Evolutionary conservation across 30 jellyfish, hydroid and myxozoan species (phyloP).

Genomic region (Aurelia sp.): DNA sequence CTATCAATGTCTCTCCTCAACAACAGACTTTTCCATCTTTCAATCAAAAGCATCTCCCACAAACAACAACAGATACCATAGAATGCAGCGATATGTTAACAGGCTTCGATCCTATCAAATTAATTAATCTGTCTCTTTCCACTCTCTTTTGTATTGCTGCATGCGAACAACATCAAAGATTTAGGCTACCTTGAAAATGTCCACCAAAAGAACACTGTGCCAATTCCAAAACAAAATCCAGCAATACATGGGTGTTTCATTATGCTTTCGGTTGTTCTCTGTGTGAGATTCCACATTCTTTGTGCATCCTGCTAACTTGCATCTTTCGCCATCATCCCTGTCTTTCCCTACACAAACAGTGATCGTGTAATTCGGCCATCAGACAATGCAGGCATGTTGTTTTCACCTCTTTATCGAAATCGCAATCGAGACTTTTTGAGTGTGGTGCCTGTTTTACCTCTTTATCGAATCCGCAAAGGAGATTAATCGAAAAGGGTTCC

Average conservation of each 20-base stretch:
- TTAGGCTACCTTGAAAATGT: constrained; percentile 7
- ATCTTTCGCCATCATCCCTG: too few relatives aligned
- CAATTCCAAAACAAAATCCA: constrained; percentile 34
- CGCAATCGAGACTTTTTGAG: constrained; percentile 15
- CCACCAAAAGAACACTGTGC: constrained; percentile 45
- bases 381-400: not conserved
- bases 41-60: too few relatives aligned
- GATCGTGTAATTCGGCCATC: not conserved
- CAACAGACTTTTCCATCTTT: too few relatives aligned
- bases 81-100: too few relatives aligned
- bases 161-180: too few relatives aligned
- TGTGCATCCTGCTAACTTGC: constrained; percentile 1
- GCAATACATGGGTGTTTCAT: constrained; percentile 52
- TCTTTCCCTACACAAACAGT: not conserved
- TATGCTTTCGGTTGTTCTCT: constrained; percentile 3
- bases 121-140: too few relatives aligned
- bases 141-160: too few relatives aligned
- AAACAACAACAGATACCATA: too few relatives aligned
- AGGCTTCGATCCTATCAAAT: too few relatives aligned
- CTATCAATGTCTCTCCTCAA: too few relatives aligned
- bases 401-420: not conserved
- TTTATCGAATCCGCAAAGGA: not conserved
- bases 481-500: not conserved
- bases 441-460: not conserved
- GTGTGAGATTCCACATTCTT: too few relatives aligned